Conservation (phyloP, 2,113 vertebrate genomes). For the Macaca fascicularis region DNA sequence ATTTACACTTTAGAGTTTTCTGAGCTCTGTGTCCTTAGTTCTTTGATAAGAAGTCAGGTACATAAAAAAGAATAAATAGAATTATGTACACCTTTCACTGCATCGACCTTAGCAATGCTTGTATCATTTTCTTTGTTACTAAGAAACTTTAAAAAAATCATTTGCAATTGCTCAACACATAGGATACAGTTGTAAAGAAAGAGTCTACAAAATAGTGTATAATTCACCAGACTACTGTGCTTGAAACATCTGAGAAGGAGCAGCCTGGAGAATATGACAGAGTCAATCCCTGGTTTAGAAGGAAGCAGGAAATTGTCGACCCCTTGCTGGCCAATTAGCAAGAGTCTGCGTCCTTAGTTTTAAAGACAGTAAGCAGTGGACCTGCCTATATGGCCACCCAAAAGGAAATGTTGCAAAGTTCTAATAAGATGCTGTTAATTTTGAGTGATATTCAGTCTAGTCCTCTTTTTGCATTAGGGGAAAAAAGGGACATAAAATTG, state of each 20-base stretch:
- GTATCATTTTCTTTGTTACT: background rate
- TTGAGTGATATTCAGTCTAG: slow-evolving; percentile 59
- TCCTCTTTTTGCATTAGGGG: background rate
- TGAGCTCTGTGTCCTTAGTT: slow-evolving; percentile 46
- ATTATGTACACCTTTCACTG: slow-evolving; percentile 1
- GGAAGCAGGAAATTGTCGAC: slow-evolving; percentile 32
- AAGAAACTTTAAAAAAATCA: slow-evolving; percentile 57
- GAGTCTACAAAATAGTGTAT: background rate
- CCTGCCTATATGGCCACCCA: background rate
- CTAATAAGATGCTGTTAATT: slow-evolving; percentile 59
- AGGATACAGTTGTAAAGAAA: slow-evolving; percentile 44
- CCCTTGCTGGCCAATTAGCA: slow-evolving; percentile 29
- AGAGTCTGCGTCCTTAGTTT: background rate
- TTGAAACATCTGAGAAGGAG: background rate
- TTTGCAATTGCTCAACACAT: background rate
- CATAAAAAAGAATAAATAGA: slow-evolving; percentile 40
- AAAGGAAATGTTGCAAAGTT: slow-evolving; percentile 59
- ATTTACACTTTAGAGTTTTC: slow-evolving; percentile 40
- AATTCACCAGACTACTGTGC: background rate
- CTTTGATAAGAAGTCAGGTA: slow-evolving; percentile 26
- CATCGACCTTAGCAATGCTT: slow-evolving; percentile 29
- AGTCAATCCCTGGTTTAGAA: slow-evolving; percentile 33
- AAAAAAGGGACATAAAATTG: slow-evolving; percentile 21
- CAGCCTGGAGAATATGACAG: background rate
- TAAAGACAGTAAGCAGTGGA: slow-evolving; percentile 35